Percentiles rank a stretch among this genome's conserved stretches.
Conservation (phyloP, 35 echinoderm and acorn worm species). For the Hemicentrotus pulcherrimus region DNA sequence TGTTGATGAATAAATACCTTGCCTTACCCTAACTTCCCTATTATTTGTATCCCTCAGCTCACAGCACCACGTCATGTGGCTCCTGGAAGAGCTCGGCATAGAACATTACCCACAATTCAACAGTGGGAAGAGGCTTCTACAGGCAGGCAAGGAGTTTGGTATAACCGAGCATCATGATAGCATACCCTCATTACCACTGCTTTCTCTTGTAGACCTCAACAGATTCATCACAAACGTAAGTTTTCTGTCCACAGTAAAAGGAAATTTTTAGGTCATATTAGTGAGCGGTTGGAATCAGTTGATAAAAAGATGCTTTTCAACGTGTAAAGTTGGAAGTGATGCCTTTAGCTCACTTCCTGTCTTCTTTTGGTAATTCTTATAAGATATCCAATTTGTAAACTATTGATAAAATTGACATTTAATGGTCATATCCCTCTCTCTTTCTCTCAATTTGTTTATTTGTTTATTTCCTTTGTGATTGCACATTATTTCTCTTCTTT, state of each 20-base stretch:
- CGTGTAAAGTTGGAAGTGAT: no score
- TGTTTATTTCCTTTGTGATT: no score
- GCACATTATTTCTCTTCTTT: no score
- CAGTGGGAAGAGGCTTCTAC: constrained; percentile 66
- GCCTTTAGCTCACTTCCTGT: no score
- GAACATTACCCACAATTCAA: constrained; percentile 83
- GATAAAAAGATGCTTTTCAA: no score
- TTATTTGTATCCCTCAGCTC: constrained; percentile 27
- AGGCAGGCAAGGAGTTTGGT: constrained; percentile 47
- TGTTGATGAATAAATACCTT: not conserved
- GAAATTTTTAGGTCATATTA: no score
- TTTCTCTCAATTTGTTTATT: no score
- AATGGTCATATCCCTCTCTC: no score
- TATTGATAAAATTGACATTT: no score
- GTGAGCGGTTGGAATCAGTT: no score
- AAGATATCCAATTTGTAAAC: no score
- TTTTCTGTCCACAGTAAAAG: not conserved
- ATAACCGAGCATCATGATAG: constrained; percentile 18
- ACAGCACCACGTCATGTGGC: constrained; percentile 82
- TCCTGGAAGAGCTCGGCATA: constrained; percentile 79
- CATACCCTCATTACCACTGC: constrained; percentile 29
- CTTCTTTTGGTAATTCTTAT: no score
- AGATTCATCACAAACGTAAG: constrained; percentile 50
- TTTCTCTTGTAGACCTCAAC: constrained; percentile 37
- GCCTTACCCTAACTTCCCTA: not conserved